Evolutionary conservation across 2,888 invertebrate genomes (phyloP).

Genomic region (Caenorhabditis japonica): DNA sequence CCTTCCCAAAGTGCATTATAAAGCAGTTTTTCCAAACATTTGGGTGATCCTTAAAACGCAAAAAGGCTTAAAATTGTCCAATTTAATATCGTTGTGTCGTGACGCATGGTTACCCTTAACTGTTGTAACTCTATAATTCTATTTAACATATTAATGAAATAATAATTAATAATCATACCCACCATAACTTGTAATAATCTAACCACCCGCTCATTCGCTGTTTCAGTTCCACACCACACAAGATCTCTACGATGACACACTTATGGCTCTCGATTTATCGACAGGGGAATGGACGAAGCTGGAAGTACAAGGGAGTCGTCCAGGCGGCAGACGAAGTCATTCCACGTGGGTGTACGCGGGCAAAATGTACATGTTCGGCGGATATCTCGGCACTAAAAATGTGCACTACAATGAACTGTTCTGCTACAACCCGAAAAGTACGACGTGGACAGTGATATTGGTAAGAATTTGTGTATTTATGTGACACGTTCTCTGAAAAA

Average conservation of each 20-base stretch:
- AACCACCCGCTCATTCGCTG: constrained; percentile 3
- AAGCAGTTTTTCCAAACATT: too few species aligned
- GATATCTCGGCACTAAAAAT: constrained; percentile 86
- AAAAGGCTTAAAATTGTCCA: too few species aligned
- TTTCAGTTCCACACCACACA: constrained; percentile 81
- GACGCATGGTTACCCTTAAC: too few species aligned
- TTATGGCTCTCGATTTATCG: constrained; percentile 82
- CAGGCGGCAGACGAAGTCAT: constrained; percentile 89
- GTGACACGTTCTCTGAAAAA: too few species aligned
- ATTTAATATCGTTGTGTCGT: too few species aligned
- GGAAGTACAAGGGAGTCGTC: constrained; percentile 81
- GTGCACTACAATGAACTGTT: constrained; percentile 89
- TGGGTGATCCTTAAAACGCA: too few species aligned
- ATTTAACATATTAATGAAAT: too few species aligned
- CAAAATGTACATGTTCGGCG: constrained; percentile 90
- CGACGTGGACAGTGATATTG: constrained; percentile 81
- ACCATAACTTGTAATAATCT: too few species aligned
- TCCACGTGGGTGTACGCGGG: constrained; percentile 88
- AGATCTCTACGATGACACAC: constrained; percentile 83
- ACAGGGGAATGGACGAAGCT: constrained; percentile 83
- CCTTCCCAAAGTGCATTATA: too few species aligned
- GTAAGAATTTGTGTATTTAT: constrained; percentile 12
- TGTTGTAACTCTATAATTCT: too few species aligned
- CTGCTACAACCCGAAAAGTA: constrained; percentile 81
- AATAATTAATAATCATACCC: too few species aligned